Evolutionary conservation across 2,113 vertebrate species (phyloP).

Genomic region (Passer montanus): DNA sequence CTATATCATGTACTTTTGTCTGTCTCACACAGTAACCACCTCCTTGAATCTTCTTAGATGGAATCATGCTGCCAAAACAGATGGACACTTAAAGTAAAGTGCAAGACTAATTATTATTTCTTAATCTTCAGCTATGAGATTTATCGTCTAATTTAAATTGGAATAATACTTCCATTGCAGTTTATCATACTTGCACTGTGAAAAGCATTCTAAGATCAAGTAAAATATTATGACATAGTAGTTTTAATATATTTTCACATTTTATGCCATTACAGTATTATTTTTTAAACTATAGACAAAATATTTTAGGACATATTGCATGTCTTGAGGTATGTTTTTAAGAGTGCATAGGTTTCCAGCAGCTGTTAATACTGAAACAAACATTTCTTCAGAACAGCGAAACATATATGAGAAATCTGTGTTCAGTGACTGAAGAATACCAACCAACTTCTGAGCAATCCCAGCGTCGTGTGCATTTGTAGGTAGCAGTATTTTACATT

Average conservation of each 20-base stretch:
- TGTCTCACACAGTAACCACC: neutral
- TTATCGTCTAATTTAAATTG: neutral
- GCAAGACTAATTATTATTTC: neutral
- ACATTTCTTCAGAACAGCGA: neutral
- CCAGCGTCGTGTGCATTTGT: neutral
- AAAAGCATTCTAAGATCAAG: neutral
- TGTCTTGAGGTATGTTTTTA: neutral
- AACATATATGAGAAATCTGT: neutral
- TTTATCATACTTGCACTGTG: neutral
- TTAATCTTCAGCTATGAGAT: neutral
- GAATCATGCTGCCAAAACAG: neutral
- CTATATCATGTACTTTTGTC: neutral
- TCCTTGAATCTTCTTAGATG: neutral
- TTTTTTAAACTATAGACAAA: neutral
- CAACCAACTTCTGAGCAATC: neutral
- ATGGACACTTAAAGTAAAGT: neutral
- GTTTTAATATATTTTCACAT: neutral
- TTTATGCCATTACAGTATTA: neutral
- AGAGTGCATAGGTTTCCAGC: neutral
- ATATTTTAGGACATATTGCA: neutral
- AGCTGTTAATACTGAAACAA: neutral
- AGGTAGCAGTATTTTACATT: slow-evolving; percentile 16
- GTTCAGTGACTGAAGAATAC: neutral
- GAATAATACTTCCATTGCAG: neutral
- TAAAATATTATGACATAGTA: neutral